Percentiles rank a stretch among this genome's conserved stretches.
phyloP scores from a whole-genome alignment of 1,140 invertebrate genomes.

The Semibalanus balanoides region DNA sequence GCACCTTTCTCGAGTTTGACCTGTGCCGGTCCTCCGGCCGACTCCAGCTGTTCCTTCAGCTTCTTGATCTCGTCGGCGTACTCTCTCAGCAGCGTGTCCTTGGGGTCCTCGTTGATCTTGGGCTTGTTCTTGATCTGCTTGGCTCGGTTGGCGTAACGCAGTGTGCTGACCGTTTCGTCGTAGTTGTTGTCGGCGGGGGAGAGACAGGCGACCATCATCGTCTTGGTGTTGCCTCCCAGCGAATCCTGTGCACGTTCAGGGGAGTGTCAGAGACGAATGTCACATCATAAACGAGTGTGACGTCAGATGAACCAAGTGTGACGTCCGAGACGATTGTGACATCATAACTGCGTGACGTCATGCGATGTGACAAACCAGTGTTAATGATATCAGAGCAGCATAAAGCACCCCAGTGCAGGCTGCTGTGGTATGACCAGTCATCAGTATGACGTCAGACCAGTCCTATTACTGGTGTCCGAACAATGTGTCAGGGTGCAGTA shows the following conservation, averaged over 20 bases:
- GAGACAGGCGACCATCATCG: constrained; percentile 84
- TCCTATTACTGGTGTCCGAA: too few species aligned
- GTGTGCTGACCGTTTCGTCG: constrained; percentile 76
- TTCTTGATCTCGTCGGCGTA: constrained; percentile 75
- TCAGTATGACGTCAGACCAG: too few species aligned
- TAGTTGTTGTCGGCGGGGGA: constrained; percentile 78
- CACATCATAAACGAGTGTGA: too few species aligned
- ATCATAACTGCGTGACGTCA: too few species aligned
- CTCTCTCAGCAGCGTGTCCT: constrained; percentile 71
- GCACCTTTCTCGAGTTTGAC: not conserved
- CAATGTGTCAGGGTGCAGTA: too few species aligned
- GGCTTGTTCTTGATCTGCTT: constrained; percentile 91
- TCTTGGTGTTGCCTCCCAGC: constrained; percentile 86
- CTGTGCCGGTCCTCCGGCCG: not conserved
- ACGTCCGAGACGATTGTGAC: too few species aligned
- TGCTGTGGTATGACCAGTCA: too few species aligned
- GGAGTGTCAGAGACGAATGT: too few species aligned
- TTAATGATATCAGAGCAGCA: too few species aligned
- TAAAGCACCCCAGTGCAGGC: too few species aligned
- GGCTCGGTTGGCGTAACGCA: constrained; percentile 75
- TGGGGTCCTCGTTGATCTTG: constrained; percentile 84
- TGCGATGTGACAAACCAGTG: too few species aligned
- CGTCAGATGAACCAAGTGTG: too few species aligned
- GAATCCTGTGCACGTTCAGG: constrained; percentile 57
- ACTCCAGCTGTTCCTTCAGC: constrained; percentile 46